Percentiles rank a stretch among this genome's conserved stretches.
phyloP scores from a whole-genome alignment of 2,113 vertebrate species.

The Helogale parvula region DNA sequence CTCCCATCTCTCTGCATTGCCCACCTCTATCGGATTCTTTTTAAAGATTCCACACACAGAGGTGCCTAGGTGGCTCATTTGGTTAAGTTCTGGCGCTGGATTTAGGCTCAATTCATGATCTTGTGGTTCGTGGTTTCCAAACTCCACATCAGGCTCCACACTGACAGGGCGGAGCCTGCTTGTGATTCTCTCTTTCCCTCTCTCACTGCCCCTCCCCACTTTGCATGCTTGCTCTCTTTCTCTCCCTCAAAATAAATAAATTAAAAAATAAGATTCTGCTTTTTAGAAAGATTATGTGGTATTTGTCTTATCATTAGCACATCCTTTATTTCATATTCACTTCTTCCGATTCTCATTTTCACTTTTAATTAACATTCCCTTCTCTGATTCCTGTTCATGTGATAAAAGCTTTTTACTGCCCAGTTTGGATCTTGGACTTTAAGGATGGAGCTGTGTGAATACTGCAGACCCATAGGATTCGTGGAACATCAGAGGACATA shows the following conservation, averaged over 20 bases:
- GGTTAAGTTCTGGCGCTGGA: too few relatives aligned
- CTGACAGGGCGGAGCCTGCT: too few relatives aligned
- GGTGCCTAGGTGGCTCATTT: too few relatives aligned
- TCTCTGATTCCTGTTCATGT: background rate
- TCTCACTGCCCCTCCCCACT: too few relatives aligned
- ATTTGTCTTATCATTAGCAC: background rate
- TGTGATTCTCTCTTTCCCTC: too few relatives aligned
- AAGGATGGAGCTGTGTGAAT: background rate
- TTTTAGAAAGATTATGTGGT: background rate
- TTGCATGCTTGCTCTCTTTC: too few relatives aligned
- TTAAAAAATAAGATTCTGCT: background rate
- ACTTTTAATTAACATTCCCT: background rate
- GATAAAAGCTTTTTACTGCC: background rate
- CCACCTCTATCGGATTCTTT: background rate
- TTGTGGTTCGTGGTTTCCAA: too few relatives aligned
- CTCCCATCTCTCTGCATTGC: background rate
- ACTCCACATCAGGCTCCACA: too few relatives aligned
- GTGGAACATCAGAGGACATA: background rate
- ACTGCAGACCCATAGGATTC: background rate
- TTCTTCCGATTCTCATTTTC: background rate
- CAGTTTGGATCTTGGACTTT: background rate
- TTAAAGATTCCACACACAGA: background rate
- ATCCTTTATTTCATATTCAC: background rate
- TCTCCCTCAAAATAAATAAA: too few relatives aligned
- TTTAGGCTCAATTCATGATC: too few relatives aligned